These are phyloP conservation scores for Halictus quadricinctus DNA, from an alignment of 2,888 invertebrate genomes.

Conservation along the genomic window DNA sequence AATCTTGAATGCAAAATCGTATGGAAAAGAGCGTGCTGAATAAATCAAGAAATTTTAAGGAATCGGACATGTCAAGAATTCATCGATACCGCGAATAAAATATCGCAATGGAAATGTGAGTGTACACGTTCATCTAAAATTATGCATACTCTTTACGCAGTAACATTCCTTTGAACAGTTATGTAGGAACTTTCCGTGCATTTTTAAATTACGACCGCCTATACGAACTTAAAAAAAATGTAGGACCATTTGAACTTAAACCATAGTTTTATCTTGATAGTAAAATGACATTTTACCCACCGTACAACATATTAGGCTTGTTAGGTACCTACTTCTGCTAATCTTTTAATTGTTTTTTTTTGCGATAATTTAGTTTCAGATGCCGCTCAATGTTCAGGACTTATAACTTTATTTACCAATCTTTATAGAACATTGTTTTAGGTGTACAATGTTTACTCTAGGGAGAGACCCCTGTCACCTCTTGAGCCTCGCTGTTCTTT, in stretches of 20 bases:
- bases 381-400: too few species aligned
- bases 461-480: too few species aligned
- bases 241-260: not conserved
- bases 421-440: too few species aligned
- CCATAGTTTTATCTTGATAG: not conserved
- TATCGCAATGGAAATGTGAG: not conserved
- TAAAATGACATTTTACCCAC: too few species aligned
- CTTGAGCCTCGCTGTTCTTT: too few species aligned
- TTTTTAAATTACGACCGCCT: not conserved
- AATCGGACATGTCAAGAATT: not conserved
- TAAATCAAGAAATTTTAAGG: slow-evolving; percentile 11
- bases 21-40: not conserved
- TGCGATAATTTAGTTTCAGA: too few species aligned
- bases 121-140: not conserved
- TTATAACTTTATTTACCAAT: too few species aligned
- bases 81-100: not conserved
- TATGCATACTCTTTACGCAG: not conserved
- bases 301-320: too few species aligned
- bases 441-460: too few species aligned
- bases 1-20: slow-evolving; percentile 43
- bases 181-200: not conserved
- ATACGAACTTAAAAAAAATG: not conserved
- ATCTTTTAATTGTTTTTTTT: too few species aligned
- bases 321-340: too few species aligned
- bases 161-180: not conserved